Conservation (phyloP, 2,888 invertebrate species). For the Acleris cristana region DNA sequence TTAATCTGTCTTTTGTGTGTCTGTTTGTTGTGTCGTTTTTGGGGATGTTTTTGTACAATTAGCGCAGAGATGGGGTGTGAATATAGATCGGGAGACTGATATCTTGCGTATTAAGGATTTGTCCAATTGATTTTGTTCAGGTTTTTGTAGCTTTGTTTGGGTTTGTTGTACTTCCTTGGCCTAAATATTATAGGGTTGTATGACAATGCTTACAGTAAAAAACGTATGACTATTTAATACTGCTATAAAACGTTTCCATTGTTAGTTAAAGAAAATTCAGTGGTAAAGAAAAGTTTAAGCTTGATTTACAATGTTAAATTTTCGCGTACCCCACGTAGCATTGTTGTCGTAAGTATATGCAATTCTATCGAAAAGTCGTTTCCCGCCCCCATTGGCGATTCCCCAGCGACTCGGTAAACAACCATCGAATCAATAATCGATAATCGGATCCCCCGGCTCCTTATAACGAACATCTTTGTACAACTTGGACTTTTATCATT, state of each 20-base stretch:
- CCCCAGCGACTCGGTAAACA: slow-evolving; percentile 22
- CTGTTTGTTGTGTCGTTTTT: slow-evolving; percentile 69
- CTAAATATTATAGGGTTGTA: neutral
- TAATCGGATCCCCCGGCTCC: slow-evolving; percentile 40
- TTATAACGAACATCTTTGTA: slow-evolving; percentile 51
- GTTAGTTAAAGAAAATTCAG: no score
- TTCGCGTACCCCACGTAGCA: neutral
- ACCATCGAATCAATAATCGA: slow-evolving; percentile 39
- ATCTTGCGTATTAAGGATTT: slow-evolving; percentile 51
- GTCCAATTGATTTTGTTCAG: slow-evolving; percentile 57
- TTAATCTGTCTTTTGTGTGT: slow-evolving; percentile 78
- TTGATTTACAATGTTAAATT: neutral
- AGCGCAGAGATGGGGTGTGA: slow-evolving; percentile 71
- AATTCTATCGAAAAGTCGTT: slow-evolving; percentile 13
- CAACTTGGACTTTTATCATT: slow-evolving; percentile 50
- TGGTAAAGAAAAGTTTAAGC: neutral
- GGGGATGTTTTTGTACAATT: slow-evolving; percentile 79
- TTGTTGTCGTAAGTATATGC: slow-evolving; percentile 14
- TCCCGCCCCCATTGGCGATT: slow-evolving; percentile 8
- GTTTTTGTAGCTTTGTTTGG: slow-evolving; percentile 24
- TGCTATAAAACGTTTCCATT: no score
- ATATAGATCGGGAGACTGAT: slow-evolving; percentile 52
- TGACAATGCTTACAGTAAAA: no score
- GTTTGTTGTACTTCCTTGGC: slow-evolving; percentile 18
- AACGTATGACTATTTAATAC: no score